Conservation (phyloP, 2,888 invertebrate species). For the Thereva nobilitata region DNA sequence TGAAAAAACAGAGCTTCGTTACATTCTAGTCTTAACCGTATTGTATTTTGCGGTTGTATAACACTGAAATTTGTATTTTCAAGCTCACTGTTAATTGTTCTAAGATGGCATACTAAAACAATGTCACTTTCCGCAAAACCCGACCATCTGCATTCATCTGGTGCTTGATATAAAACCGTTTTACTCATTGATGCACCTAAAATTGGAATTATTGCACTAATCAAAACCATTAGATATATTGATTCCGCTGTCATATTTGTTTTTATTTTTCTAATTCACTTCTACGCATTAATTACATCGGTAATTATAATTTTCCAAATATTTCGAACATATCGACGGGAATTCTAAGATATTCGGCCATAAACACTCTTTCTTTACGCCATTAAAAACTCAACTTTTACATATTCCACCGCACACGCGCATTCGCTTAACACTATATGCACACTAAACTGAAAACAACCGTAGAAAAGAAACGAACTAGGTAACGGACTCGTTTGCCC, state of each 20-base stretch:
- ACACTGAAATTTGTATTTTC: slow-evolving; percentile 88
- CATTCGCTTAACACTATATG: slow-evolving; percentile 17
- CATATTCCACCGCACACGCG: neutral
- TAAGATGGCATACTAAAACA: slow-evolving; percentile 75
- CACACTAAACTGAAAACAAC: slow-evolving; percentile 19
- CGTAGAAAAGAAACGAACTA: neutral
- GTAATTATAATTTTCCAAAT: slow-evolving; percentile 21
- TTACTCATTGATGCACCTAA: slow-evolving; percentile 57
- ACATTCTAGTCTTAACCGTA: slow-evolving; percentile 78
- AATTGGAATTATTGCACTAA: slow-evolving; percentile 47
- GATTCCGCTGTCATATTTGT: slow-evolving; percentile 24
- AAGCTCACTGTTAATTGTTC: slow-evolving; percentile 85
- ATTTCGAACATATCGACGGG: slow-evolving; percentile 1
- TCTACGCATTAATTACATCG: slow-evolving; percentile 24
- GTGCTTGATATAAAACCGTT: slow-evolving; percentile 71
- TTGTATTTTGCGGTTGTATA: slow-evolving; percentile 82
- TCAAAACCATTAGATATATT: slow-evolving; percentile 33
- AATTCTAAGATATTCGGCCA: neutral
- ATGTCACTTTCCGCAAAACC: slow-evolving; percentile 63
- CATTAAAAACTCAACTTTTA: no score
- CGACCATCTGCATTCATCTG: slow-evolving; percentile 73
- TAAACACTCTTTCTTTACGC: no score
- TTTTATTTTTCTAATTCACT: neutral
- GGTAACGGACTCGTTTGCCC: slow-evolving; percentile 27
- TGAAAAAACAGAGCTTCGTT: slow-evolving; percentile 79